phyloP scores from a whole-genome alignment of 2,113 vertebrate species.

The Zootoca vivipara region DNA sequence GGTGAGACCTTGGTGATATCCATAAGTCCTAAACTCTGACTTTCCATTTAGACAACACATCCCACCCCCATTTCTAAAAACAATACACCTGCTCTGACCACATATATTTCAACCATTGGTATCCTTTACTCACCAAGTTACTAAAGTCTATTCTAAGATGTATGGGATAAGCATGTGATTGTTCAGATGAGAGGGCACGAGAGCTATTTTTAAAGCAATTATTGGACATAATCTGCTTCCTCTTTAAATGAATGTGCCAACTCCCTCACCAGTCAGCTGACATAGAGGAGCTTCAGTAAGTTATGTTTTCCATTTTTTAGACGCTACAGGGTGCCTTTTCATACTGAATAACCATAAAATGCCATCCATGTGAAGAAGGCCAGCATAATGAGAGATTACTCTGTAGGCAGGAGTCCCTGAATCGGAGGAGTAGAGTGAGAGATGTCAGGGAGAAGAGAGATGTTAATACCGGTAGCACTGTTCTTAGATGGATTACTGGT shows the following conservation, averaged over 20 bases:
- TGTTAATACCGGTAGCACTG: not conserved
- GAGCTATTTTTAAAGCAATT: not conserved
- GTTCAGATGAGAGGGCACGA: not conserved
- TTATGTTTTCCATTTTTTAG: not conserved
- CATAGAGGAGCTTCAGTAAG: not conserved
- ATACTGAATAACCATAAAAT: conserved; percentile 48
- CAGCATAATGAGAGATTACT: conserved; percentile 41
- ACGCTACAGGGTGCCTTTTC: conserved; percentile 26
- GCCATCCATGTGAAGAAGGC: conserved; percentile 42
- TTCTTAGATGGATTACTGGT: conserved; percentile 5
- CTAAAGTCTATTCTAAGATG: not conserved
- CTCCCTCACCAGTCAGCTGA: not conserved
- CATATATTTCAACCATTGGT: not conserved
- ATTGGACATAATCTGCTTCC: not conserved
- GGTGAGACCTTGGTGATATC: not conserved
- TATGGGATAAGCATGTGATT: not conserved
- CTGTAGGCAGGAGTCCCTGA: conserved; percentile 9
- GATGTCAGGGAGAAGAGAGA: no score
- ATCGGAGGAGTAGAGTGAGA: no score
- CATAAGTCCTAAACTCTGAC: not conserved
- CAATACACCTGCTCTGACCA: not conserved
- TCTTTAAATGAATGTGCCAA: not conserved
- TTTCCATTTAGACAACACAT: not conserved
- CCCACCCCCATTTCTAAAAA: not conserved
- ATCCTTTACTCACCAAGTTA: not conserved